Conservation (phyloP, 1,140 invertebrate species). For the Cheumatopsyche charites region DNA sequence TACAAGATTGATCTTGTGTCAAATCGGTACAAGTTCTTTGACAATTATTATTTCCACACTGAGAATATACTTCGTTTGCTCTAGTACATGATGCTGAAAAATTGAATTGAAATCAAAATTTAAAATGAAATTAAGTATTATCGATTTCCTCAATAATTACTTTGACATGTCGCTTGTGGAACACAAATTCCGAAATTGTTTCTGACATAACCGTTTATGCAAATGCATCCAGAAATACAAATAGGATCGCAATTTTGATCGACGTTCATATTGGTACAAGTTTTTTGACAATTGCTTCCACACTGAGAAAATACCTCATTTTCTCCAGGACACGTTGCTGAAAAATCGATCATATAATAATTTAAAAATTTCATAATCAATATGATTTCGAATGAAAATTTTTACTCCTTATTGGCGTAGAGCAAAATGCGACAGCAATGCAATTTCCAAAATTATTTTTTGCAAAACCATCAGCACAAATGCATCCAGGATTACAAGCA, state of each 20-base stretch:
- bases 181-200: background rate
- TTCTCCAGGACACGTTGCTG: too few relatives aligned
- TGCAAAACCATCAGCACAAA: too few relatives aligned
- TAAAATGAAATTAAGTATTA: too few relatives aligned
- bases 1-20: background rate
- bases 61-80: background rate
- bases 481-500: background rate
- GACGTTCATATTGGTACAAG: background rate
- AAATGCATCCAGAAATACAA: slow-evolving; percentile 20
- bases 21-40: background rate
- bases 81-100: background rate
- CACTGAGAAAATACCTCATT: slow-evolving; percentile 33
- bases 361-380: too few relatives aligned
- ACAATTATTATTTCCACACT: slow-evolving; percentile 2
- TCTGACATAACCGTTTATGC: background rate
- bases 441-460: too few relatives aligned
- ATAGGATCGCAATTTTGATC: background rate
- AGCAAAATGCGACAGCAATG: too few relatives aligned
- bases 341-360: too few relatives aligned
- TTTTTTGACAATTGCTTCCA: slow-evolving; percentile 32
- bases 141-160: too few relatives aligned
- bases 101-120: too few relatives aligned
- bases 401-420: too few relatives aligned
- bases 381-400: too few relatives aligned
- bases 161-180: background rate